Percentiles rank a stretch among this genome's conserved stretches.
Conservation (phyloP, 2,888 invertebrate species). For the Cantharis flavilabris region DNA sequence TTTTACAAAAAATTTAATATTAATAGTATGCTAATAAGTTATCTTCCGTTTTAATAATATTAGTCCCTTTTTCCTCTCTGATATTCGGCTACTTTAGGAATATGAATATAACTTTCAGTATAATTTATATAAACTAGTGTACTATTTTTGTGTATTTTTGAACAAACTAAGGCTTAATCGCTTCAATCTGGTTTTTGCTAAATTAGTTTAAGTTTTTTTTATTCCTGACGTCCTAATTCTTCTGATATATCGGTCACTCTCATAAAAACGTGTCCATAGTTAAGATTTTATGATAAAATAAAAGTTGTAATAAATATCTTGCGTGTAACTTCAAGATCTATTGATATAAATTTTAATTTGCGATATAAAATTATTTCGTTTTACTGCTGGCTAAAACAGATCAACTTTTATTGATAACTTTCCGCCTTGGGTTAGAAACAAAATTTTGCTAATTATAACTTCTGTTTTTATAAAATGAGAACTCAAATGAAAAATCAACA, state of each 20-base stretch:
- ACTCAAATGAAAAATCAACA: not conserved
- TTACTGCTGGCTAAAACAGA: not conserved
- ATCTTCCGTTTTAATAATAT: no score
- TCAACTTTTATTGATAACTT: not conserved
- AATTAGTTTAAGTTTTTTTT: not conserved
- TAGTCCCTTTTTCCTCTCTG: no score
- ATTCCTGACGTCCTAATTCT: not conserved
- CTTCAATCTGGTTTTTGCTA: not conserved
- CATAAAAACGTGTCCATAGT: not conserved
- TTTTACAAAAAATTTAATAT: no score
- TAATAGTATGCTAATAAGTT: no score
- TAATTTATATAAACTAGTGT: no score
- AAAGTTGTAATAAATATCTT: not conserved
- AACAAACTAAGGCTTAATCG: not conserved
- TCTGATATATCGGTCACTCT: not conserved
- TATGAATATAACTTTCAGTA: no score
- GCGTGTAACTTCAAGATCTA: not conserved
- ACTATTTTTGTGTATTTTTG: not conserved
- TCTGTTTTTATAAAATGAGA: not conserved
- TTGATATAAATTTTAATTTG: not conserved
- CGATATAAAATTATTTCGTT: not conserved
- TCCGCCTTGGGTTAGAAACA: not conserved
- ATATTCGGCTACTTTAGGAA: no score
- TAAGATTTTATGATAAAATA: not conserved
- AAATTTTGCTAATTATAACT: not conserved